Conservation (phyloP, 2,797 vertebrate species). For the Pempheris klunzingeri region DNA sequence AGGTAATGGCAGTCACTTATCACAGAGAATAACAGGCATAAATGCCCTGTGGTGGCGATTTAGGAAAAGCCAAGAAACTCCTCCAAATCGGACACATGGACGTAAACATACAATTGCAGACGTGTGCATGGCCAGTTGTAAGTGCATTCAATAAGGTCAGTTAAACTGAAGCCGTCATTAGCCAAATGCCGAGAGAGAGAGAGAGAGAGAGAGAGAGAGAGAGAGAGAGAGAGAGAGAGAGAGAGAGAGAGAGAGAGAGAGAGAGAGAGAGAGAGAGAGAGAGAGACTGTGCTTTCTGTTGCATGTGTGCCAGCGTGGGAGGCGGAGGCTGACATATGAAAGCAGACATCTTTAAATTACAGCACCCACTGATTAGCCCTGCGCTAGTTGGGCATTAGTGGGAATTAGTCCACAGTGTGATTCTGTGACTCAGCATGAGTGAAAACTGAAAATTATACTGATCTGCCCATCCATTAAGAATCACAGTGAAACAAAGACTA, state of each 20-base stretch:
- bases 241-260: slow-evolving; percentile 9
- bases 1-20: slow-evolving; percentile 40
- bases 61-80: slow-evolving; percentile 10
- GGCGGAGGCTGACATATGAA: slow-evolving; percentile 72
- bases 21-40: slow-evolving; percentile 44
- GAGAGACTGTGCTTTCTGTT: slow-evolving; percentile 32
- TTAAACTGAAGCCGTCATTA: slow-evolving; percentile 72
- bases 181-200: slow-evolving; percentile 42
- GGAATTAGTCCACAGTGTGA: slow-evolving; percentile 76
- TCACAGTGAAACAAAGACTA: slow-evolving; percentile 56
- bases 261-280: slow-evolving; percentile 9
- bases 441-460: slow-evolving; percentile 75
- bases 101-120: slow-evolving; percentile 29
- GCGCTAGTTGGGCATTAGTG: slow-evolving; percentile 74
- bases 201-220: slow-evolving; percentile 7
- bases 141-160: slow-evolving; percentile 41
- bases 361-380: slow-evolving; percentile 79
- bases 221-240: slow-evolving; percentile 11
- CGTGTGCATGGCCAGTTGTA: slow-evolving; percentile 31
- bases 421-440: slow-evolving; percentile 74
- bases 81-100: slow-evolving; percentile 24
- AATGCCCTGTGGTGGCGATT: slow-evolving; percentile 29
- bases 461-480: slow-evolving; percentile 70
- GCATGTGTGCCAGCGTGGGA: slow-evolving; percentile 64
- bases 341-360: slow-evolving; percentile 85